Conservation (phyloP, 2,113 vertebrate species). For the Amphilophus citrinellus region DNA sequence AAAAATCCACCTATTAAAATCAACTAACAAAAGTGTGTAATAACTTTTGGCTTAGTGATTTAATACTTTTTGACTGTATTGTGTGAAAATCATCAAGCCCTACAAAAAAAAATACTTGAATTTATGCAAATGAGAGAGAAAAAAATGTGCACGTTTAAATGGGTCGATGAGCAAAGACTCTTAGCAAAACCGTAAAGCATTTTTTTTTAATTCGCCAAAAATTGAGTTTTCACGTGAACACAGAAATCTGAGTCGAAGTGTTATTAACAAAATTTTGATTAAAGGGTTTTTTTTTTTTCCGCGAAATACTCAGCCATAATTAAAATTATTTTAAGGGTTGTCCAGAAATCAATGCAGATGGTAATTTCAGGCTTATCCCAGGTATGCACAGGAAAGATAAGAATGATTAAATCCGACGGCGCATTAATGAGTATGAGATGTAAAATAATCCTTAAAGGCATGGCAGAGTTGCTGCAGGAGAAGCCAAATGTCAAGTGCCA, state of each 20-base stretch:
- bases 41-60: not conserved
- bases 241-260: not conserved
- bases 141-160: not conserved
- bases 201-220: not conserved
- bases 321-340: slow-evolving; percentile 74
- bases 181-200: not conserved
- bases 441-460: slow-evolving; percentile 80
- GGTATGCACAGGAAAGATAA: slow-evolving; percentile 78
- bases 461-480: slow-evolving; percentile 69
- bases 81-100: not conserved
- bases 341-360: slow-evolving; percentile 79
- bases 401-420: slow-evolving; percentile 75
- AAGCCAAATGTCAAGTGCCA: slow-evolving; percentile 81
- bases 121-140: not conserved
- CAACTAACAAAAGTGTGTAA: not conserved
- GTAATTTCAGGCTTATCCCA: slow-evolving; percentile 76
- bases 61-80: not conserved
- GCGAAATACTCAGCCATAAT: slow-evolving; percentile 55
- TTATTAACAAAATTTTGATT: slow-evolving; percentile 51
- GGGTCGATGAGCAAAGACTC: not conserved
- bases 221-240: not conserved
- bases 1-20: not conserved
- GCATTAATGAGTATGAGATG: slow-evolving; percentile 79
- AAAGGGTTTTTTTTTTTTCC: slow-evolving; percentile 10
- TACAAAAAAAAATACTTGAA: not conserved